A percentile compares a stretch with the other conserved stretches of the same genome.
These are phyloP conservation scores for Ploceus nigricollis DNA, from an alignment of 2,113 vertebrate genomes.

Conservation along the genomic window DNA sequence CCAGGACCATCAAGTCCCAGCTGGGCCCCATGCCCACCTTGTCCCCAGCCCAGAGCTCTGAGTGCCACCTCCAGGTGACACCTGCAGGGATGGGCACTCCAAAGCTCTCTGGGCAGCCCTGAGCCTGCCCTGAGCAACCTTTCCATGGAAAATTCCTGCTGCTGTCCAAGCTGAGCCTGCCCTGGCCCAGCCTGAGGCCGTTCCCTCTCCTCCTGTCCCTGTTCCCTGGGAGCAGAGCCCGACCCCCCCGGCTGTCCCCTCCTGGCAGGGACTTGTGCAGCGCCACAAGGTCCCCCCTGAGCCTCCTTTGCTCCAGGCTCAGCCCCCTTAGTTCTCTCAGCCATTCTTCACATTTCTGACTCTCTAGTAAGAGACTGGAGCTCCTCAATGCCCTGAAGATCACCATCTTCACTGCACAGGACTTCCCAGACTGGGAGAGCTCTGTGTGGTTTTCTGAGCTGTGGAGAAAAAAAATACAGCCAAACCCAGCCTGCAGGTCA, in stretches of 20 bases:
- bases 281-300: background rate
- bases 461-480: background rate
- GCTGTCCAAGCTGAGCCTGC: background rate
- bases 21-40: rapidly evolving
- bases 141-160: background rate
- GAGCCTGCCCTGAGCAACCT: rapidly evolving
- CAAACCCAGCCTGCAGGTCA: background rate
- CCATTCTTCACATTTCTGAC: background rate
- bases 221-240: background rate
- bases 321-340: background rate
- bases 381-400: background rate
- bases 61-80: background rate
- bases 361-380: background rate
- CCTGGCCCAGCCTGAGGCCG: background rate
- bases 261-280: background rate
- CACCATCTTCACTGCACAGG: background rate
- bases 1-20: rapidly evolving
- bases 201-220: background rate
- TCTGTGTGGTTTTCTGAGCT: background rate
- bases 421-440: background rate
- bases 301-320: background rate
- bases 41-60: background rate
- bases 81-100: background rate
- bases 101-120: background rate
- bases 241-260: background rate